These are phyloP conservation scores for Anguilla pacifica DNA, from an alignment of 2,797 vertebrate species.

Conservation along the genomic window DNA sequence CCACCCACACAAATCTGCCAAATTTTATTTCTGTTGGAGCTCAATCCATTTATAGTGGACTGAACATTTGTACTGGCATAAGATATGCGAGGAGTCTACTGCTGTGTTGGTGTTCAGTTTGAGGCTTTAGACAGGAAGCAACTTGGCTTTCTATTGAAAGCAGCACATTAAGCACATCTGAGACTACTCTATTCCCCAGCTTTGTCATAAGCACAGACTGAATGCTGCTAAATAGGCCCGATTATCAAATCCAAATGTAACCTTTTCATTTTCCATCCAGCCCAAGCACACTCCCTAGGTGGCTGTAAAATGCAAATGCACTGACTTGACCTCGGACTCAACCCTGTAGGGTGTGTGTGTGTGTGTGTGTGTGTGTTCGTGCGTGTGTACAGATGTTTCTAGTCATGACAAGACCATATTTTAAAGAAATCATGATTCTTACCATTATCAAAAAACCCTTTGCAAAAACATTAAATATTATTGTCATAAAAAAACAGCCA, in stretches of 20 bases:
- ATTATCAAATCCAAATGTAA: background rate
- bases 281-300: background rate
- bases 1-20: background rate
- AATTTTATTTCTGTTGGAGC: background rate
- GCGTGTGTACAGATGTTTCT: too few relatives aligned
- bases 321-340: background rate
- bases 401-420: background rate
- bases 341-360: background rate
- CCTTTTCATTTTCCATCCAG: background rate
- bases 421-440: too few relatives aligned
- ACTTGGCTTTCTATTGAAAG: background rate
- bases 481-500: too few relatives aligned
- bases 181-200: background rate
- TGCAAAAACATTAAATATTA: too few relatives aligned
- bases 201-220: background rate
- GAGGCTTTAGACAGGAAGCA: background rate
- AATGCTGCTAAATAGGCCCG: background rate
- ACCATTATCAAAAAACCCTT: too few relatives aligned
- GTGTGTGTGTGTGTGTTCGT: background rate
- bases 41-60: background rate
- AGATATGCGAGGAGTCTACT: background rate
- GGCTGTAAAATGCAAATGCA: background rate
- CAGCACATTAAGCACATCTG: background rate
- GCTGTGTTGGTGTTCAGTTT: background rate
- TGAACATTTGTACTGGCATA: background rate